phyloP scores from a whole-genome alignment of 1,140 invertebrate species.

The Ctenoplectra terminalis region DNA sequence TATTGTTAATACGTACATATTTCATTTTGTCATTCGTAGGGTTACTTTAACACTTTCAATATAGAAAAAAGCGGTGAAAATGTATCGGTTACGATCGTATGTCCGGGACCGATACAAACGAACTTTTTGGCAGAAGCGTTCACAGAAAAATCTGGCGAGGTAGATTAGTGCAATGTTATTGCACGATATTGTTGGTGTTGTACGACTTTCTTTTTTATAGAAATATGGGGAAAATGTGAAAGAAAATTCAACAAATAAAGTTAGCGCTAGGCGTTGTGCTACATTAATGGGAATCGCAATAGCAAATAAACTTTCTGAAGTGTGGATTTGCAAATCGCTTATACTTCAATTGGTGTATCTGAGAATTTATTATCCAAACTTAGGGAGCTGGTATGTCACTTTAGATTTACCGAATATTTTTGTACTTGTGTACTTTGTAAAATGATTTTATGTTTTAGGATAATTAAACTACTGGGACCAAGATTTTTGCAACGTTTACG shows the following conservation, averaged over 20 bases:
- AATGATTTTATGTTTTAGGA: conserved; percentile 20
- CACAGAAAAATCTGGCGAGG: conserved; percentile 86
- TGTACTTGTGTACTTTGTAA: neutral
- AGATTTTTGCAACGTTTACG: conserved; percentile 74
- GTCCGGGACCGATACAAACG: conserved; percentile 90
- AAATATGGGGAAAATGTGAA: conserved; percentile 83
- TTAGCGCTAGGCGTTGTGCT: conserved; percentile 89
- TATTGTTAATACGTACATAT: neutral
- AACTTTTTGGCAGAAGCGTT: conserved; percentile 89
- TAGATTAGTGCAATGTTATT: conserved; percentile 67
- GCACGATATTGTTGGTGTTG: neutral
- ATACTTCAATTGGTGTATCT: conserved; percentile 87
- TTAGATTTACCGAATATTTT: neutral
- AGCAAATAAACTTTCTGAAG: conserved; percentile 89
- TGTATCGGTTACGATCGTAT: conserved; percentile 88
- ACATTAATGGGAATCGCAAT: conserved; percentile 89
- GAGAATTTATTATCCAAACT: conserved; percentile 86
- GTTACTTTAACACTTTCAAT: conserved; percentile 87
- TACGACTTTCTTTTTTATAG: conserved; percentile 78
- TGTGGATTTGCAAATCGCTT: conserved; percentile 89
- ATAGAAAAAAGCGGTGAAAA: conserved; percentile 85
- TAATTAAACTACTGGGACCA: conserved; percentile 75
- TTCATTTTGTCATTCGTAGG: conserved; percentile 84
- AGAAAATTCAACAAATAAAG: conserved; percentile 84
- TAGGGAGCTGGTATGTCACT: conserved; percentile 84